These are phyloP conservation scores for Pachycephala philippinensis DNA, from an alignment of 2,113 vertebrate genomes.

Conservation along the genomic window DNA sequence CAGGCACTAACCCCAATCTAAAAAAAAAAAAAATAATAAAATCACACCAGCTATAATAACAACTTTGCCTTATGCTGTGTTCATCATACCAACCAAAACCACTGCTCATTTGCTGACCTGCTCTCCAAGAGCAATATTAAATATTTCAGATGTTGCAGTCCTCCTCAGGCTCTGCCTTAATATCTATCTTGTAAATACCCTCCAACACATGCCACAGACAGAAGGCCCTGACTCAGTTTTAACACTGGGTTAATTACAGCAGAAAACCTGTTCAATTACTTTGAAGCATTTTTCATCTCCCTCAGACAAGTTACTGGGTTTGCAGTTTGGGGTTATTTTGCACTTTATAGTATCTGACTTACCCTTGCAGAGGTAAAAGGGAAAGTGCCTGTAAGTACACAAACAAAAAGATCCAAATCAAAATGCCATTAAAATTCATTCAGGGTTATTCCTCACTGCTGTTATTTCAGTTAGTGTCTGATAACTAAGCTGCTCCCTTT, in stretches of 20 bases:
- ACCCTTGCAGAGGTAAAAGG: not conserved
- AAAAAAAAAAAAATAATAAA: not conserved
- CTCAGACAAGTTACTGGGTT: not conserved
- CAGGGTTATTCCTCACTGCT: not conserved
- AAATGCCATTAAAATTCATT: not conserved
- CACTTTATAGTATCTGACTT: not conserved
- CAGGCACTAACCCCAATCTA: not conserved
- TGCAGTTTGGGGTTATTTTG: not conserved
- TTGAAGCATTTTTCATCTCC: not conserved
- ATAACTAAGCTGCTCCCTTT: not conserved
- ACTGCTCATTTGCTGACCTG: not conserved
- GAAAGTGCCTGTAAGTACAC: rapidly evolving
- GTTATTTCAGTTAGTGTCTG: not conserved
- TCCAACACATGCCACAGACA: not conserved
- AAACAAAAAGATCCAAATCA: not conserved
- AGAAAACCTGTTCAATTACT: not conserved
- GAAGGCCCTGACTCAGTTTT: not conserved
- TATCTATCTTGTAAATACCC: not conserved
- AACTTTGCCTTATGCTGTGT: not conserved
- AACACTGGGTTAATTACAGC: not conserved
- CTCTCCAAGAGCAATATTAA: not conserved
- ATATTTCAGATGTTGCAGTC: not conserved
- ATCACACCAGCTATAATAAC: not conserved
- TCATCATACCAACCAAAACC: not conserved
- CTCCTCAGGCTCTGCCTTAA: not conserved